Conservation (phyloP, 2,888 invertebrate species). For the Drosophila prolongata region DNA sequence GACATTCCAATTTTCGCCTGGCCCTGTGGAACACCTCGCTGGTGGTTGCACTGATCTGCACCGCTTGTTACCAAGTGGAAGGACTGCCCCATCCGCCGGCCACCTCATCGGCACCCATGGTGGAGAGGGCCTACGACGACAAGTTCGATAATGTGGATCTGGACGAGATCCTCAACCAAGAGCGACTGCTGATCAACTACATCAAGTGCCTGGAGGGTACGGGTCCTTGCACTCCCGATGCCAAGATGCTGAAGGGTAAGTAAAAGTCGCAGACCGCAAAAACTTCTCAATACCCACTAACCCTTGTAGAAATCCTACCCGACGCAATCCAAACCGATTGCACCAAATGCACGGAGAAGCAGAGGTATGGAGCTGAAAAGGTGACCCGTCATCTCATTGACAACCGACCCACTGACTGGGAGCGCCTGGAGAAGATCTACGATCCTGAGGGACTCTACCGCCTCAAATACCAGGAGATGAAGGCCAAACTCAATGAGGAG, state of each 20-base stretch:
- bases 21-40: slow-evolving; percentile 4
- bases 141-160: slow-evolving; percentile 90
- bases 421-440: slow-evolving; percentile 86
- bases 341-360: slow-evolving; percentile 88
- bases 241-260: slow-evolving; percentile 89
- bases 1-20: slow-evolving; percentile 5
- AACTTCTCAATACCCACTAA: too few species aligned
- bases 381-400: slow-evolving; percentile 86
- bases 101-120: slow-evolving; percentile 52
- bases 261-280: too few species aligned
- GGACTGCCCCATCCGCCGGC: slow-evolving; percentile 66
- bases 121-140: slow-evolving; percentile 85
- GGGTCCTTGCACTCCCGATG: slow-evolving; percentile 89
- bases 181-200: slow-evolving; percentile 88
- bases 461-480: slow-evolving; percentile 86
- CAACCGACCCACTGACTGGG: slow-evolving; percentile 86
- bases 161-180: slow-evolving; percentile 88
- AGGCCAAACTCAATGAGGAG: slow-evolving; percentile 53
- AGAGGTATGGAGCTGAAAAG: slow-evolving; percentile 87
- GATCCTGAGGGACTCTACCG: slow-evolving; percentile 88
- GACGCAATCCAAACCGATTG: slow-evolving; percentile 90
- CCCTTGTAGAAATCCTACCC: slow-evolving; percentile 87
- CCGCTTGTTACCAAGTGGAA: background rate
- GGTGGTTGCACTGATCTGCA: slow-evolving; percentile 17
- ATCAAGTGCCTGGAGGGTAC: slow-evolving; percentile 88